phyloP scores from a whole-genome alignment of 1,140 invertebrate genomes.

The Drosophila kikkawai region DNA sequence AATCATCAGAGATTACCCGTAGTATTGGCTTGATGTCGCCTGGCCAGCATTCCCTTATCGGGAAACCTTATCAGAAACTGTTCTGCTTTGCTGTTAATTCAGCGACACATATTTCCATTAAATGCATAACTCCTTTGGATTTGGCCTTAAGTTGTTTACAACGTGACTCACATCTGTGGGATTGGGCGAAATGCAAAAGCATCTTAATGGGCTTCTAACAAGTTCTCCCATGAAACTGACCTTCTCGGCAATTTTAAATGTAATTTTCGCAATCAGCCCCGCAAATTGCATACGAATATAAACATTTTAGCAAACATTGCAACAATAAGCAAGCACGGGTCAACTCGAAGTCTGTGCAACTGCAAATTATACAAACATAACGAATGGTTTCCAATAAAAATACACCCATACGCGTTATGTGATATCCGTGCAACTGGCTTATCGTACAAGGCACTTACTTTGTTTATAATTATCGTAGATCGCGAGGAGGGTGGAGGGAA shows the following conservation, averaged over 20 bases:
- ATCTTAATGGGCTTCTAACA: constrained; percentile 16
- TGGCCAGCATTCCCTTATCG: not conserved
- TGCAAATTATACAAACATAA: not conserved
- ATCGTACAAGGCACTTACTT: constrained; percentile 10
- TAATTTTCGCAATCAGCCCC: constrained; percentile 13
- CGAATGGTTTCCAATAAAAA: not conserved
- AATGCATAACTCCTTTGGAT: constrained; percentile 9
- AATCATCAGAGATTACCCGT: not conserved
- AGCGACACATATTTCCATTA: constrained; percentile 20
- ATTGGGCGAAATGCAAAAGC: constrained; percentile 14
- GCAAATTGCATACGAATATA: constrained; percentile 1
- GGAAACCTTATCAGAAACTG: constrained; percentile 13
- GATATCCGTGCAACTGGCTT: constrained; percentile 1
- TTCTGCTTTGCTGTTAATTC: not conserved
- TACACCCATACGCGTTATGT: not conserved
- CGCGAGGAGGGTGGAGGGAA: not conserved
- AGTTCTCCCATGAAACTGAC: constrained; percentile 28
- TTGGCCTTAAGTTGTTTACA: not conserved
- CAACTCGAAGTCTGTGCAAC: not conserved
- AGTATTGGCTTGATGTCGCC: not conserved
- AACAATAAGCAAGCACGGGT: not conserved
- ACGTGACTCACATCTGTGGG: not conserved
- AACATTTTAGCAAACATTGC: constrained; percentile 1
- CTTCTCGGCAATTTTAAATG: constrained; percentile 15
- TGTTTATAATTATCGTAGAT: constrained; percentile 7